Evolutionary conservation across 2,888 invertebrate genomes (phyloP).

Genomic region (Eilema depressum): DNA sequence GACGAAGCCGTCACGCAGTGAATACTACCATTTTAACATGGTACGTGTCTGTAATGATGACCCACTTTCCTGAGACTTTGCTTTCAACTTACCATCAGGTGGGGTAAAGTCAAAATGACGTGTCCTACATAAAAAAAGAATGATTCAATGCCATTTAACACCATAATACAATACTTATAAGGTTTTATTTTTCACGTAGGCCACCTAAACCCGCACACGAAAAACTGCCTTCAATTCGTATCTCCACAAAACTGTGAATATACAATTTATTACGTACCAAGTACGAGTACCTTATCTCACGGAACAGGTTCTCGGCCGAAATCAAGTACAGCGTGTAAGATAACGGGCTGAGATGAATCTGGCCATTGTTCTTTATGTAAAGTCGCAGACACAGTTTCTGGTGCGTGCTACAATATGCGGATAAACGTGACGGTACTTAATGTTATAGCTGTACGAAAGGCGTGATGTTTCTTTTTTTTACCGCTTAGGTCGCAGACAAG

Average conservation of each 20-base stretch:
- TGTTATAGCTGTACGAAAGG: neutral
- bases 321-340: conserved; percentile 5
- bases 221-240: neutral
- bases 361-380: conserved; percentile 14
- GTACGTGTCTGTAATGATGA: too few relatives aligned
- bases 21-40: too few relatives aligned
- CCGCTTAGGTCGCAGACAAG: too few relatives aligned
- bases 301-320: conserved; percentile 9
- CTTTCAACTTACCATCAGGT: too few relatives aligned
- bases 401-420: neutral
- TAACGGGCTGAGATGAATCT: conserved; percentile 21
- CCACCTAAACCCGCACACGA: neutral
- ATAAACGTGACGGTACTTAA: neutral
- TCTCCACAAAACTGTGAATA: too few relatives aligned
- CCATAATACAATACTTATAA: too few relatives aligned
- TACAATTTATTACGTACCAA: neutral
- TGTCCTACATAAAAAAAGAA: too few relatives aligned
- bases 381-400: conserved; percentile 17
- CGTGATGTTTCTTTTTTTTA: neutral
- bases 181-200: too few relatives aligned
- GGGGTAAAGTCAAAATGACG: too few relatives aligned
- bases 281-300: neutral
- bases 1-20: too few relatives aligned
- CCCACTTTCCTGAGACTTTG: too few relatives aligned
- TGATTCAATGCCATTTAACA: too few relatives aligned